phyloP scores from a whole-genome alignment of 2,888 invertebrate species.

The Tolmerus cingulatus region DNA sequence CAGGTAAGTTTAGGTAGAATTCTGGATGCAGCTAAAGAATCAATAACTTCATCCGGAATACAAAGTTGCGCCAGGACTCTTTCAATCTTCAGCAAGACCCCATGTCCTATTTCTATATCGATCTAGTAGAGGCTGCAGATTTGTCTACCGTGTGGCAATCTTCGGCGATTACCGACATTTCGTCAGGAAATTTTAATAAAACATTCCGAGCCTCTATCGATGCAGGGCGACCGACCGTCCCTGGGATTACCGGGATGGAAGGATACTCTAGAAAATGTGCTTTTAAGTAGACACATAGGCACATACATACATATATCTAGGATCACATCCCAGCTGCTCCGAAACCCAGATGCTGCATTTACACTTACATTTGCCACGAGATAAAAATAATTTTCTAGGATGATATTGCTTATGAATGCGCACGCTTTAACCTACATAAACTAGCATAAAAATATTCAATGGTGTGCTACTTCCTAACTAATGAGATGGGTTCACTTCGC shows the following conservation, averaged over 20 bases:
- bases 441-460: background rate
- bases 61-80: background rate
- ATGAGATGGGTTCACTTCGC: background rate
- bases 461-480: background rate
- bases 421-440: background rate
- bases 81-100: background rate
- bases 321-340: background rate
- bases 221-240: background rate
- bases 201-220: background rate
- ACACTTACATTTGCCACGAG: background rate
- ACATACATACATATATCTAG: background rate
- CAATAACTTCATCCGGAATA: background rate
- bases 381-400: background rate
- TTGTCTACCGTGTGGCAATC: background rate
- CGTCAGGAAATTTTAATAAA: background rate
- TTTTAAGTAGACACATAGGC: background rate
- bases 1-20: background rate
- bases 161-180: background rate
- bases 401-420: background rate
- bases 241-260: background rate
- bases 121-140: background rate
- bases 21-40: background rate
- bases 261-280: background rate
- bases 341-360: background rate
- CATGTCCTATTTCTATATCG: background rate